phyloP scores from a whole-genome alignment of 2,113 vertebrate species.

The Willisornis vidua region DNA sequence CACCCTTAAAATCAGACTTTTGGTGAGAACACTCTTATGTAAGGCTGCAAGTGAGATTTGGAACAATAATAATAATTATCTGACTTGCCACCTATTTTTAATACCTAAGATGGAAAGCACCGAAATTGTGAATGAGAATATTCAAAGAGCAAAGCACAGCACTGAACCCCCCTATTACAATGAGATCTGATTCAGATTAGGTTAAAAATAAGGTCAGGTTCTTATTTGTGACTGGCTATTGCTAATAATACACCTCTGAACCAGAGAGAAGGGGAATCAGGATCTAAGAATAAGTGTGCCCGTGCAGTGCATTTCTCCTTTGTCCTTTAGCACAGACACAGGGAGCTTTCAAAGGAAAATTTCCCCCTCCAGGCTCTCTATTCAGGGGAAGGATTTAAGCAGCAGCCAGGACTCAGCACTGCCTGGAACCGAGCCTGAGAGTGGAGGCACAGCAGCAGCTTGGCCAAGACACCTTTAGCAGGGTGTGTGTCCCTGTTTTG shows the following conservation, averaged over 20 bases:
- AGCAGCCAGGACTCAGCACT: neutral
- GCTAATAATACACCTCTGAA: constrained; percentile 32
- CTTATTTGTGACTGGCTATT: constrained; percentile 41
- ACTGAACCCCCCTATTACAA: neutral
- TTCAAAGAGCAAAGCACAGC: constrained; percentile 11
- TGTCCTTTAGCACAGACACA: constrained; percentile 6
- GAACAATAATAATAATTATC: constrained; percentile 59
- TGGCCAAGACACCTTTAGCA: neutral
- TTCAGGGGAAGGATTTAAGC: neutral
- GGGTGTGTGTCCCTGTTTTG: neutral
- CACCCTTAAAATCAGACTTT: constrained; percentile 66
- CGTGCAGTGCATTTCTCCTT: neutral
- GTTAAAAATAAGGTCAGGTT: constrained; percentile 53
- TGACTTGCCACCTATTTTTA: constrained; percentile 61
- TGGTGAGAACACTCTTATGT: constrained; percentile 56
- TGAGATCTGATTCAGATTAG: constrained; percentile 25
- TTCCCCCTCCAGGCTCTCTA: neutral
- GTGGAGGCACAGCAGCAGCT: neutral
- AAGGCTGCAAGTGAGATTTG: constrained; percentile 45
- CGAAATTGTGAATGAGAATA: constrained; percentile 48
- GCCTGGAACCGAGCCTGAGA: neutral
- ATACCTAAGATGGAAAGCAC: constrained; percentile 23
- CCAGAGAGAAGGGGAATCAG: neutral
- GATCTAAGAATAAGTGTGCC: constrained; percentile 8
- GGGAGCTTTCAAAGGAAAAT: constrained; percentile 6